Evolutionary conservation across 1,140 invertebrate genomes (phyloP), one percentile per base, ranked within the genome.

Genomic region (Musca domestica): DNA sequence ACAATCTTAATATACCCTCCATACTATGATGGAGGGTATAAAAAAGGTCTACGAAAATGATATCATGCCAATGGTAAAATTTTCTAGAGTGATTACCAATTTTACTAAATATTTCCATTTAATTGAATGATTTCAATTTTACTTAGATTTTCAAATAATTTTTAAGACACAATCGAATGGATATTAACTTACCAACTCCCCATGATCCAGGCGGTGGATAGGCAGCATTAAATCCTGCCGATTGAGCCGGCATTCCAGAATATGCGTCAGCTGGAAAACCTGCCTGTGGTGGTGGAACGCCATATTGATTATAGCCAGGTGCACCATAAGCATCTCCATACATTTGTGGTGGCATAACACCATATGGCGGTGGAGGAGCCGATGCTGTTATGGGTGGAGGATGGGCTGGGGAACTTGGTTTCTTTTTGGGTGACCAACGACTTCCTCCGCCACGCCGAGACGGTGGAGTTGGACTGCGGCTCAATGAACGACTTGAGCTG

Each of bases 361-460:
- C 69, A 65, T 75, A 77, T 64, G 63, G 34, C 12, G 74, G 41
- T 48, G 73, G 77, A 2, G 69, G 48, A 9, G 67, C 51, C 27
- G 27, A n/a, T n/a, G 54, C 9, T 2, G 25, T 41, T 41, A 27
- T 25, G 2, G 74, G 41, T 56, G 73, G 77, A 5, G 69, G 48
- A 30, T 71, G 46, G 1, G 77, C 73, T 1, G 79, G 78, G 19
- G 79, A 76, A 20, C 70, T 67, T 9, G 79, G 78, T 46, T 77
- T 79, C 48, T 77, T 80, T 20, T 76, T 79, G 12, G 78, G 76
- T 0, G 76, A 78, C 79, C 79, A 81, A 9, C 77, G 75, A 7
- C 70, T 73, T 65, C 72, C 72, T 2, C 54, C 54, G n/a, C 54
- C 54, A 27, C 54, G 5, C 67, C 12, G 6, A 71, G 69, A 3